A percentile compares a stretch with the other conserved stretches of the same genome.
These are phyloP conservation scores for Acanthopleura granulata DNA, from an alignment of 2,888 invertebrate genomes.

Conservation along the genomic window DNA sequence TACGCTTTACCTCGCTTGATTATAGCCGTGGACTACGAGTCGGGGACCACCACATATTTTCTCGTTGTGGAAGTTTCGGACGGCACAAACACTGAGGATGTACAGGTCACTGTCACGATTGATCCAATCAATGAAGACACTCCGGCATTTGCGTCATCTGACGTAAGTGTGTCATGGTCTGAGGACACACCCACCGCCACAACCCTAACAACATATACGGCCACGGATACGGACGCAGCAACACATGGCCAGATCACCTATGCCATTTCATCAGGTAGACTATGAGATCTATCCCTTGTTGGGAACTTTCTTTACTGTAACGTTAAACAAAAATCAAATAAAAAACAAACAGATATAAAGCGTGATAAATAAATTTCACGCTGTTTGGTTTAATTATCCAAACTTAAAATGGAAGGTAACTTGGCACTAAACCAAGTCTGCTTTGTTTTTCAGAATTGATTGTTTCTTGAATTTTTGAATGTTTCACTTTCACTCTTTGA, in stretches of 20 bases:
- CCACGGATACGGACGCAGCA: conserved; percentile 20
- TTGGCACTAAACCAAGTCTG: too few relatives aligned
- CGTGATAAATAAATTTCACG: too few relatives aligned
- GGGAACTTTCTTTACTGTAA: too few relatives aligned
- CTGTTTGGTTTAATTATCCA: too few relatives aligned
- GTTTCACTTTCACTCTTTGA: too few relatives aligned
- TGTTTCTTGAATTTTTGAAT: too few relatives aligned
- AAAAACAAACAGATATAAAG: too few relatives aligned
- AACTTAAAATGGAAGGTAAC: too few relatives aligned
- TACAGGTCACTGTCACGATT: conserved; percentile 23
- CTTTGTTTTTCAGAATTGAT: too few relatives aligned
- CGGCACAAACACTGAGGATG: conserved; percentile 23
- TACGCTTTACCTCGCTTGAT: not conserved
- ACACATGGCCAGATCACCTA: conserved; percentile 33
- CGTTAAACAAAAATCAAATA: too few relatives aligned
- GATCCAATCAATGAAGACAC: conserved; percentile 26
- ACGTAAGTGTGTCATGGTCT: conserved; percentile 4
- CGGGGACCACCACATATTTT: conserved; percentile 37
- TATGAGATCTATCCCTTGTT: not conserved
- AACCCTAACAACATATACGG: conserved; percentile 6
- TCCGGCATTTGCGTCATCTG: conserved; percentile 19
- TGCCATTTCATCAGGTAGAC: conserved; percentile 37
- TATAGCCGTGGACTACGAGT: conserved; percentile 51
- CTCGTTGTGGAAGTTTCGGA: conserved; percentile 43
- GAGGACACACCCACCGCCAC: conserved; percentile 21